These are phyloP conservation scores for Callopanchax toddi DNA, from an alignment of 2,113 vertebrate genomes.

Conservation along the genomic window DNA sequence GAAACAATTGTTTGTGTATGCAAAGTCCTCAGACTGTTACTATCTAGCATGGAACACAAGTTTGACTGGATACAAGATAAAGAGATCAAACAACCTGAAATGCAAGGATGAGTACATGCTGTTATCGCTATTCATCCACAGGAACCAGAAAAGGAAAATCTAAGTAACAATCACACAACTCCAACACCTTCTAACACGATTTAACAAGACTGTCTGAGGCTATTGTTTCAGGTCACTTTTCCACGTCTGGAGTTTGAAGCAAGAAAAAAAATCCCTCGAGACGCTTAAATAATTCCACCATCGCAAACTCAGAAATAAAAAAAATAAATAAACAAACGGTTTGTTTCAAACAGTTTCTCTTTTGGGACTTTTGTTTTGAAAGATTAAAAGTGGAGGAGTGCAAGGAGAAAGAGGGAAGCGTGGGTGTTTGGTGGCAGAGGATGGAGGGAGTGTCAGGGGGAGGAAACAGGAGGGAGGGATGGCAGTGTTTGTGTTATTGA, in stretches of 20 bases:
- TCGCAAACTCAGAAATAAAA: conserved; percentile 23
- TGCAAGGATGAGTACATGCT: conserved; percentile 31
- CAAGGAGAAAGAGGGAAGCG: background rate
- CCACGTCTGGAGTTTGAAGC: conserved; percentile 6
- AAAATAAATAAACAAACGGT: conserved; percentile 36
- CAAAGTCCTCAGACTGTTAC: conserved; percentile 17
- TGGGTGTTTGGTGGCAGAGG: background rate
- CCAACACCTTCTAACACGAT: too few relatives aligned
- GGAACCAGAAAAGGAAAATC: conserved; percentile 31
- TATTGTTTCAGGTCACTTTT: conserved; percentile 16
- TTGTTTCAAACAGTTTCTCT: conserved; percentile 71
- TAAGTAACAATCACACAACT: conserved; percentile 34
- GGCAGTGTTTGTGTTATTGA: conserved; percentile 73
- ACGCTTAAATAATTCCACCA: conserved; percentile 12
- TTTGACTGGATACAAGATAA: background rate
- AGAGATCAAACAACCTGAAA: conserved; percentile 56
- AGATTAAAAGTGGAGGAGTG: conserved; percentile 75
- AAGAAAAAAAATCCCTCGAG: background rate
- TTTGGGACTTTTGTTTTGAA: conserved; percentile 73
- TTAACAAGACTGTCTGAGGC: too few relatives aligned
- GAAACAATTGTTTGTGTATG: background rate
- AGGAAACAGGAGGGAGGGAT: conserved; percentile 12
- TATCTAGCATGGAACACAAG: conserved; percentile 11
- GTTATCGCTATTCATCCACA: conserved; percentile 34
- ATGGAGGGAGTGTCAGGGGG: conserved; percentile 16